Evolutionary conservation across 2,113 vertebrate genomes (phyloP), one percentile per base, ranked within the genome.

Genomic region (Colinus virginianus): DNA sequence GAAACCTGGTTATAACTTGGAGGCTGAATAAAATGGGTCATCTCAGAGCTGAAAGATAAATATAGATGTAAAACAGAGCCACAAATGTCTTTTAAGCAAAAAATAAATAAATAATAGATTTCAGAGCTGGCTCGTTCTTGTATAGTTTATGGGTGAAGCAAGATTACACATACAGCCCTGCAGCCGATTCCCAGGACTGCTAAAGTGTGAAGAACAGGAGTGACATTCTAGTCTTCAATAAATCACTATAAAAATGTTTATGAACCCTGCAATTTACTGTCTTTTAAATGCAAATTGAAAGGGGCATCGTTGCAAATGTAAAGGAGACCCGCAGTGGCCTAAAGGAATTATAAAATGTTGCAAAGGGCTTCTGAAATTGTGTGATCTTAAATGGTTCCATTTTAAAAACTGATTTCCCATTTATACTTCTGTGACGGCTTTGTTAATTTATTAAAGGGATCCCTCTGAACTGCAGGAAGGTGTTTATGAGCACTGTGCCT

Each of bases 181-280:
- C 96, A 85, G 97, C 93, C 64, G 97, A 96, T 96, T 97, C 97
- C 97, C 97, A 97, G 95, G 96, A 96, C 97, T 97, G 97, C 96
- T 97, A 97, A 98, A 97, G 97, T 98, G 97, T 98, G 97, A 98
- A 98, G 97, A 98, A 76, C 97, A 97, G 96, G 91, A 91, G 95
- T 97, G 97, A 98, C 97, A 97, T 97, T 96, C 96, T 90, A 20
- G 88, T 96, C 97, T 97, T 97, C 96, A 95, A 98, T 98, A 98
- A 98, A 98, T 98, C 98, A 97, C 97, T 96, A 97, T 97, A 97
- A 98, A 97, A 97, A 97, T 98, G 97, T 98, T 98, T 98, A 98
- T 98, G 98, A 98, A 98, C 96, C 98, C 97, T 97, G 96, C 96
- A 97, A 98, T 98, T 98, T 98, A 97, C 96, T 97, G 97, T 98